Conservation (phyloP, 1,140 invertebrate genomes). For the Brachystomella parvula region DNA sequence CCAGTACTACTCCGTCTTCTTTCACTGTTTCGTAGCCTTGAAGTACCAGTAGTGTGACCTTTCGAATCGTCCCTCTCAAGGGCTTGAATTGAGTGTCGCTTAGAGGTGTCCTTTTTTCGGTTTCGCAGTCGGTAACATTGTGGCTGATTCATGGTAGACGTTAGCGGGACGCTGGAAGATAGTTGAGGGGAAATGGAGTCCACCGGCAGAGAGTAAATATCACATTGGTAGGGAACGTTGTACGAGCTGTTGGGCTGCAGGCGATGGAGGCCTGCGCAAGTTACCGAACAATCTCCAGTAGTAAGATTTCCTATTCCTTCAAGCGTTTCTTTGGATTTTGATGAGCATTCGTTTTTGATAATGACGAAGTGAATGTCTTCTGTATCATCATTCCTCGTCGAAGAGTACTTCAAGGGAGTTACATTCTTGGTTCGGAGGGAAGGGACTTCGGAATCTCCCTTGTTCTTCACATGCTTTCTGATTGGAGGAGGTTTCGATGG, state of each 20-base stretch:
- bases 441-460: not conserved
- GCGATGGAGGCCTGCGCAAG: not conserved
- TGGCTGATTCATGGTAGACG: not conserved
- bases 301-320: not conserved
- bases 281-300: not conserved
- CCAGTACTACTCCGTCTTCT: not conserved
- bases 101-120: not conserved
- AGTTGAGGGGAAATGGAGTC: conserved; percentile 64
- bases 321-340: not conserved
- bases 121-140: conserved; percentile 24
- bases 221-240: conserved; percentile 74
- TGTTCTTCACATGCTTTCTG: not conserved
- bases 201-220: conserved; percentile 74
- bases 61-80: not conserved
- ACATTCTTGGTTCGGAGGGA: not conserved
- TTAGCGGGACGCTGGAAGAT: no score
- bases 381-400: not conserved
- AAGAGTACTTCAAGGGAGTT: not conserved
- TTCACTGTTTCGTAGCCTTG: not conserved
- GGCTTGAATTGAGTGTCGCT: not conserved
- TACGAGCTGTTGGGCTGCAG: conserved; percentile 46
- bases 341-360: not conserved
- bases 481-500: not conserved
- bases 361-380: not conserved
- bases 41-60: not conserved